Evolutionary conservation across 2,888 invertebrate species (phyloP).

Genomic region (Bhutanitis thaidina): DNA sequence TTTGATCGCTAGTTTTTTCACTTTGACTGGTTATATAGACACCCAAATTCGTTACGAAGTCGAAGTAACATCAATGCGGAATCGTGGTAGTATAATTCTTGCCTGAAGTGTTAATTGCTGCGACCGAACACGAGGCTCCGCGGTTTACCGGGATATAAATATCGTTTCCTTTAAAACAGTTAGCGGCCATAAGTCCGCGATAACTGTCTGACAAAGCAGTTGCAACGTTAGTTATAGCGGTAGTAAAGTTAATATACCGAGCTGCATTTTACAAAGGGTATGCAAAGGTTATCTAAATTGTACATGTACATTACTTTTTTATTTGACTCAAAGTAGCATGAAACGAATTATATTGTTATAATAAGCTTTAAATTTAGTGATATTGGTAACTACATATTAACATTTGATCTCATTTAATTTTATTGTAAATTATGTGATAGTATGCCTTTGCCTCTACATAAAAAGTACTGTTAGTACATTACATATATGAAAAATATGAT

Average conservation of each 20-base stretch:
- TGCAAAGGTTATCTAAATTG: slow-evolving; percentile 11
- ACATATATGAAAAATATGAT: no score
- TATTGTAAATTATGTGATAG: background rate
- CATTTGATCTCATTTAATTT: slow-evolving; percentile 5
- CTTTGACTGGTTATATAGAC: no score
- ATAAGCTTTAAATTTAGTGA: background rate
- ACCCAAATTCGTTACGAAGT: no score
- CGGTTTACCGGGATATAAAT: no score
- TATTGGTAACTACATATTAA: background rate
- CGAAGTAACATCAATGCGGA: no score
- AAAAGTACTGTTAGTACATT: no score
- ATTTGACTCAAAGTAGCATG: background rate
- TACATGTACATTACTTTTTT: background rate
- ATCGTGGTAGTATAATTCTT: no score
- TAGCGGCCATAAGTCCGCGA: no score
- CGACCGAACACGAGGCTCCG: no score
- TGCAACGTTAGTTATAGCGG: slow-evolving; percentile 2
- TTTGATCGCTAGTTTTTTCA: no score
- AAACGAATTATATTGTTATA: background rate
- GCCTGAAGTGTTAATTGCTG: no score
- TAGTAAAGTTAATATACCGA: slow-evolving; percentile 9
- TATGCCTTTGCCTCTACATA: background rate
- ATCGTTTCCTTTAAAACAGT: no score
- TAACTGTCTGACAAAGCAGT: slow-evolving; percentile 2
- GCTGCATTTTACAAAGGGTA: slow-evolving; percentile 1